Conservation (phyloP, 2,888 invertebrate species). For the Acanthosoma haemorrhoidale region DNA sequence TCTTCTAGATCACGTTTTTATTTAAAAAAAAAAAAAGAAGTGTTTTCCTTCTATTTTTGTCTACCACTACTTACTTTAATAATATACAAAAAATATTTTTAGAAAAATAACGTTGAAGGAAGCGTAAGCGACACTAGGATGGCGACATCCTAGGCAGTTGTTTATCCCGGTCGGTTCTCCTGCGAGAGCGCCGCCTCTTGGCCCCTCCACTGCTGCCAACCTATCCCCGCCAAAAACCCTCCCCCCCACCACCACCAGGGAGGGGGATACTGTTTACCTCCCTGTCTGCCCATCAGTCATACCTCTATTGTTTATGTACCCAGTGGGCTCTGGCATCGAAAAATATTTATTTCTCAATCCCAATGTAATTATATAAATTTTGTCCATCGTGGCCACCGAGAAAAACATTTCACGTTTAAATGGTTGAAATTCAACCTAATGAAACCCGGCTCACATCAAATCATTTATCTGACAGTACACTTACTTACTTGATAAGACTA, state of each 20-base stretch:
- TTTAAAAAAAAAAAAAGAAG: slow-evolving; percentile 43
- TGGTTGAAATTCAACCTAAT: no score
- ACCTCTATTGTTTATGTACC: neutral
- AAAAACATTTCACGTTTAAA: no score
- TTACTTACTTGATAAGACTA: no score
- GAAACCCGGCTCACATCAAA: no score
- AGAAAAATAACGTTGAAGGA: no score
- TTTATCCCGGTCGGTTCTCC: neutral
- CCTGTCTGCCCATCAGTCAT: neutral
- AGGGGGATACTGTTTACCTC: neutral
- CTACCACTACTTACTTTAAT: neutral
- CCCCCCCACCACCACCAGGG: slow-evolving; percentile 1
- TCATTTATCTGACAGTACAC: no score
- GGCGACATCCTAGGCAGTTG: no score
- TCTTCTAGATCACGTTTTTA: neutral
- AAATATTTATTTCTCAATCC: no score
- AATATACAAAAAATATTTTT: no score
- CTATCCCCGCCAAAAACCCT: neutral
- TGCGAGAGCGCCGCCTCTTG: slow-evolving; percentile 1
- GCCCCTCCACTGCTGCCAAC: slow-evolving; percentile 1
- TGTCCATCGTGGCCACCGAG: no score
- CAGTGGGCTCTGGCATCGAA: neutral
- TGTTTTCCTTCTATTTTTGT: slow-evolving; percentile 29
- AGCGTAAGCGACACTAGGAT: no score
- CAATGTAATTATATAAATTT: no score